Conservation (phyloP, 1,140 invertebrate genomes). For the Archegozetes longisetosus region DNA sequence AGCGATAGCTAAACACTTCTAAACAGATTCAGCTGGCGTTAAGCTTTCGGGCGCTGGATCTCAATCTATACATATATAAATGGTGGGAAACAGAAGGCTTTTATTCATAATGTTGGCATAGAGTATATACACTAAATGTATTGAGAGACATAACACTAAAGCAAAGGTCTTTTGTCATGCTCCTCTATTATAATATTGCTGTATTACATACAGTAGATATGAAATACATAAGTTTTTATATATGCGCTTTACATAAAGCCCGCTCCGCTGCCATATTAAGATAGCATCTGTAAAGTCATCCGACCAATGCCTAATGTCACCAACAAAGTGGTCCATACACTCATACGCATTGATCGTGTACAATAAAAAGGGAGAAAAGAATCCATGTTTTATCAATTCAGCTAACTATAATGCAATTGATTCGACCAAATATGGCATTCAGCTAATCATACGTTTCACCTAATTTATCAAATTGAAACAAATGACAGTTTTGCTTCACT, state of each 20-base stretch:
- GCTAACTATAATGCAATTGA: neutral
- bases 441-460: neutral
- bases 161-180: neutral
- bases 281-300: neutral
- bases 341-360: neutral
- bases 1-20: neutral
- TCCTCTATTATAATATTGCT: neutral
- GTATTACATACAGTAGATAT: neutral
- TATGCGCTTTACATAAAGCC: neutral
- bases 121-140: neutral
- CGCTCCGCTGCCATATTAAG: neutral
- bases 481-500: no score
- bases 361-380: neutral
- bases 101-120: neutral
- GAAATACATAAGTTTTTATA: neutral
- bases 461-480: no score
- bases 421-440: no score
- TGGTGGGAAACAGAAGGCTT: neutral
- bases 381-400: neutral
- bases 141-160: no score
- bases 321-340: neutral
- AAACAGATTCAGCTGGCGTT: neutral
- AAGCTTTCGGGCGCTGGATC: neutral
- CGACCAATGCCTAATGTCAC: neutral
- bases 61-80: neutral